Evolutionary conservation across 2,888 invertebrate genomes (phyloP).

Genomic region (Lithophane leautieri): DNA sequence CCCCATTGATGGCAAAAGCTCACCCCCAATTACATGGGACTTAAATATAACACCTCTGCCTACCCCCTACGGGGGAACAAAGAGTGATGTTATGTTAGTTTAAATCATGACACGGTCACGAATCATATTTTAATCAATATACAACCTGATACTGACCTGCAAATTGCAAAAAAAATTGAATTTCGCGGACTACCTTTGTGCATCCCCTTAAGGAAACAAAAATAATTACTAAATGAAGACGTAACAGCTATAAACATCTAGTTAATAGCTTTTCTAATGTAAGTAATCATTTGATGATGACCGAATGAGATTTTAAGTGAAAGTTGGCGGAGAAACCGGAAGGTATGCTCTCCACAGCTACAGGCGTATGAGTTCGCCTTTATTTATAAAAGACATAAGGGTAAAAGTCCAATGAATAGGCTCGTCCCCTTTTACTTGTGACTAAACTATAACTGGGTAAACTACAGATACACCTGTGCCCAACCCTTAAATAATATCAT

Average conservation of each 20-base stretch:
- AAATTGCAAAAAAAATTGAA: too few species aligned
- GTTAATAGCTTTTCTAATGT: slow-evolving; percentile 27
- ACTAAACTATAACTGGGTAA: too few species aligned
- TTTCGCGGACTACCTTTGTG: too few species aligned
- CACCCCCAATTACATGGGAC: neutral
- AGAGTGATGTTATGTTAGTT: neutral
- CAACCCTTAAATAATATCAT: too few species aligned
- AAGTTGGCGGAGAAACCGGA: slow-evolving; percentile 39
- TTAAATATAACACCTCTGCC: neutral
- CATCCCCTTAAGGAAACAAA: neutral
- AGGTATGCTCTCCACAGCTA: neutral
- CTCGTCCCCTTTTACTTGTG: too few species aligned
- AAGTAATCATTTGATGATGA: slow-evolving; percentile 41
- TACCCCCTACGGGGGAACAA: too few species aligned
- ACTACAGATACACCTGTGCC: too few species aligned
- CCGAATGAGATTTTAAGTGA: slow-evolving; percentile 40
- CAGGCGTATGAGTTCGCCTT: neutral
- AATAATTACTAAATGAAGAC: neutral
- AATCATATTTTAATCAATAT: too few species aligned
- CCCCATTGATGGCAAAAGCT: neutral
- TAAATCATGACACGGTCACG: too few species aligned
- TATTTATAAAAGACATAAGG: neutral
- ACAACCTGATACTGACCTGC: too few species aligned
- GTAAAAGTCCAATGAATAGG: neutral
- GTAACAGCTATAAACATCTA: slow-evolving; percentile 7